Percentiles rank a stretch among this genome's conserved stretches.
These are phyloP conservation scores for Melieria picta DNA, from an alignment of 2,888 invertebrate genomes.

Conservation along the genomic window DNA sequence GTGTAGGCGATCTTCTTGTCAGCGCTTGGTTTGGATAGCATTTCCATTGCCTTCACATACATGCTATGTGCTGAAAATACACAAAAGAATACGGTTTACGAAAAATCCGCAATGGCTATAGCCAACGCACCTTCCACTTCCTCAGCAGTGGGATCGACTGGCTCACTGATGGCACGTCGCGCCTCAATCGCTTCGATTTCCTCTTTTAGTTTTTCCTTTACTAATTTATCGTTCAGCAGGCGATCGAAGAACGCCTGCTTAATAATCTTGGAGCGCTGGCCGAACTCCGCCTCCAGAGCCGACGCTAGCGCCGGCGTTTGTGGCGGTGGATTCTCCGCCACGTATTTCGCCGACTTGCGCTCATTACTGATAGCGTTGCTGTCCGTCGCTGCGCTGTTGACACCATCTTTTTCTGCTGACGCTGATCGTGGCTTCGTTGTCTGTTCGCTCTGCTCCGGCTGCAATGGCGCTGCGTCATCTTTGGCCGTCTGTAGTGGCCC, in stretches of 20 bases:
- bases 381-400: neutral
- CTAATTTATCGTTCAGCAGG: slow-evolving; percentile 52
- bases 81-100: slow-evolving; percentile 4
- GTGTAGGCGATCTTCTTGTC: slow-evolving; percentile 80
- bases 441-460: neutral
- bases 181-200: slow-evolving; percentile 54
- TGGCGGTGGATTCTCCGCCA: slow-evolving; percentile 37
- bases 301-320: slow-evolving; percentile 28
- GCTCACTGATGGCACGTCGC: slow-evolving; percentile 30
- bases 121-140: slow-evolving; percentile 72
- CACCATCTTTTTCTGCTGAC: neutral
- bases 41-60: slow-evolving; percentile 76
- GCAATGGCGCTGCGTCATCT: slow-evolving; percentile 8
- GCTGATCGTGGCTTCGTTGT: neutral
- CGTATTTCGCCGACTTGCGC: slow-evolving; percentile 44
- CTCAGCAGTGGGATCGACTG: slow-evolving; percentile 52
- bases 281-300: slow-evolving; percentile 43
- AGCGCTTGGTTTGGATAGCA: slow-evolving; percentile 77
- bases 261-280: slow-evolving; percentile 49
- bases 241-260: slow-evolving; percentile 53
- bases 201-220: slow-evolving; percentile 53
- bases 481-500: slow-evolving; percentile 14
- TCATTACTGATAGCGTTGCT: slow-evolving; percentile 36
- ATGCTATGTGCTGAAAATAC: slow-evolving; percentile 74
- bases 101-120: neutral